Evolutionary conservation across 2,888 invertebrate genomes (phyloP), one percentile per base, ranked within the genome.

Genomic region (Lepidochrysops patricia): DNA sequence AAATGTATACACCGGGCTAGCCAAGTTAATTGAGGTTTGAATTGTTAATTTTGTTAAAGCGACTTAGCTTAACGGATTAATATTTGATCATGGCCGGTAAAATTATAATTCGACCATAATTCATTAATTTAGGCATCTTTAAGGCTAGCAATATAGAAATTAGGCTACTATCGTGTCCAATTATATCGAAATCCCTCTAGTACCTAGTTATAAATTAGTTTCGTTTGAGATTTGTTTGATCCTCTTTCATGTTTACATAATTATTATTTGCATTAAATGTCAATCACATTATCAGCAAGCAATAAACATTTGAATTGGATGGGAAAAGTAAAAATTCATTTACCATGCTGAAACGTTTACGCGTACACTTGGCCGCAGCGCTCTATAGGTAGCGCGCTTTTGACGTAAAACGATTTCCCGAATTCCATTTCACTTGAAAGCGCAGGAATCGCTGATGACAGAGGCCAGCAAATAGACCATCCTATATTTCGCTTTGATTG

Each of bases 331-430:
- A 15, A 52, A 54, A 43, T 9, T 19, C 23, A 43, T 19, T 19
- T 15, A 4, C 43, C 19, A 4, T 12, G 29, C 32, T 27, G 52
- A 52, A 52, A 27, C 52, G 4, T 27, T 29, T 32, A 43, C 15
- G 7, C n/a, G n/a, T 13, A 37, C 37, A 37, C 37, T 37, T 15
- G 34, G 9, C 34, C 12, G 50, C 50, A 25, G 49, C 48, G 12
- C 49, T 26, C 57, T 58, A 63, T 60, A 62, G 49, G 48, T 61
- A 60, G 62, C 52, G 57, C 57, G 61, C 63, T 60, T 64, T 61
- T 65, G 63, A 66, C 63, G 62, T 57, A 57, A 32, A 63, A 58
- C 60, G 64, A 63, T 65, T 64, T 61, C 54, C 59, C 61, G 60
- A 62, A 66, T 59, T 60, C 58, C 59, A 60, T 66, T 63, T 63